phyloP scores from a whole-genome alignment of 2,113 vertebrate species.

The Donacobius atricapilla region DNA sequence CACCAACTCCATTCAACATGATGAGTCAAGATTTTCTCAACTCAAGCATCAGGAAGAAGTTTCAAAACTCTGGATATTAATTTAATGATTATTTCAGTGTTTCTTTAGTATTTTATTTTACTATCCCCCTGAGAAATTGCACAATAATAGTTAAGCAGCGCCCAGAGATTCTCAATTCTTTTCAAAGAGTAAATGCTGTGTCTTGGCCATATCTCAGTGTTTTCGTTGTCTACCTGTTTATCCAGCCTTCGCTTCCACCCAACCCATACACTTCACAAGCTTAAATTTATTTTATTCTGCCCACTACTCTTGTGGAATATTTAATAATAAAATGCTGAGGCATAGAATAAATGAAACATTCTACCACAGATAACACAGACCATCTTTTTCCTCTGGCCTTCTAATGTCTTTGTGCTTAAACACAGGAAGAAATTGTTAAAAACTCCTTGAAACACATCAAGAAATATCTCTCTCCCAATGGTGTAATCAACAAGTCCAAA shows the following conservation, averaged over 20 bases:
- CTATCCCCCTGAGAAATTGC: too few species aligned
- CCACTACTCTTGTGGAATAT: not conserved
- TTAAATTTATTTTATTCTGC: not conserved
- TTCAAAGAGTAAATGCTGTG: too few species aligned
- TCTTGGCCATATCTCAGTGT: too few species aligned
- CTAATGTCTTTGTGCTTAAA: not conserved
- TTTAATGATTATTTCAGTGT: too few species aligned
- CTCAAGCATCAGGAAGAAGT: too few species aligned
- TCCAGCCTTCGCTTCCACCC: not conserved
- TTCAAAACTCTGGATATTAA: too few species aligned
- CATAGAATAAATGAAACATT: not conserved
- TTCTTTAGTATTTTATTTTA: too few species aligned
- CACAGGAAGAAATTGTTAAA: not conserved
- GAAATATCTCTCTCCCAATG: not conserved
- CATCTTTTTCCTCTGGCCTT: not conserved
- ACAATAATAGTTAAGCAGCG: too few species aligned
- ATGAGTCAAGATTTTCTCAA: too few species aligned
- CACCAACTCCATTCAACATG: too few species aligned
- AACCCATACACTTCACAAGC: not conserved
- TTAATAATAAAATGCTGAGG: not conserved
- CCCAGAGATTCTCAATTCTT: too few species aligned
- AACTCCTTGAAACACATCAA: not conserved
- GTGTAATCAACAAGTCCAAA: not conserved
- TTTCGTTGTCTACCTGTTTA: too few species aligned
- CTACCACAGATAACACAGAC: not conserved